phyloP scores from a whole-genome alignment of 2,113 vertebrate genomes.

The Psittacula cyanocephala region DNA sequence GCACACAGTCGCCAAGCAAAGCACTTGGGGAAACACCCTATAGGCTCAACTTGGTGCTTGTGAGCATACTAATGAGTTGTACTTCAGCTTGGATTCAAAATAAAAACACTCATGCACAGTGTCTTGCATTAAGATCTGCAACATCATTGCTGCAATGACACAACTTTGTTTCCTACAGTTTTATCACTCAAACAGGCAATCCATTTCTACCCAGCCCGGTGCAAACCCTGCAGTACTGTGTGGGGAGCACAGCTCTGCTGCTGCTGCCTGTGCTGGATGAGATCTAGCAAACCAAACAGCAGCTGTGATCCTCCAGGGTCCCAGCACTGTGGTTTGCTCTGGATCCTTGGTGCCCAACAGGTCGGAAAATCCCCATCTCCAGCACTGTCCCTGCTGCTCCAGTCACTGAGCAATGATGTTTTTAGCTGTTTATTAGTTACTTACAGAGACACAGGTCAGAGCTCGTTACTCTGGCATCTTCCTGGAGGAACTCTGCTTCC shows the following conservation, averaged over 20 bases:
- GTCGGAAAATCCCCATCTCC: background rate
- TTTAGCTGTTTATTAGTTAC: constrained; percentile 6
- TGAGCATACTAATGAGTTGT: background rate
- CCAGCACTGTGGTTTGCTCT: background rate
- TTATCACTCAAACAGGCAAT: background rate
- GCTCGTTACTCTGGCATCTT: background rate
- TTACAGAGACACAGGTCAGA: background rate
- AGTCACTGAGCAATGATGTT: background rate
- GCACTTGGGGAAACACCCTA: background rate
- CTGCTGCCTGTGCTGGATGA: background rate
- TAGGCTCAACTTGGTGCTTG: background rate
- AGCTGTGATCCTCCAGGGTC: background rate
- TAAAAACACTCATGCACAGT: background rate
- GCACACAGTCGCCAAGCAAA: background rate
- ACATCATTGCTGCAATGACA: background rate
- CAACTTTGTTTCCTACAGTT: background rate
- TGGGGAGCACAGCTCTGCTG: background rate
- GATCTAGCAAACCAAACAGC: background rate
- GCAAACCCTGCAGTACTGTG: background rate
- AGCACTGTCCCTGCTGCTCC: background rate
- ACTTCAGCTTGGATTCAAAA: background rate
- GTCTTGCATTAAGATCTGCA: background rate
- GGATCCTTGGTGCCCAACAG: background rate
- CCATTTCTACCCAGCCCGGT: background rate
- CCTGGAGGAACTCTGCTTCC: constrained; percentile 39